Base-by-base conservation (phyloP, 1,140 invertebrate species). In the Hylaeus volcanicus region DNA sequence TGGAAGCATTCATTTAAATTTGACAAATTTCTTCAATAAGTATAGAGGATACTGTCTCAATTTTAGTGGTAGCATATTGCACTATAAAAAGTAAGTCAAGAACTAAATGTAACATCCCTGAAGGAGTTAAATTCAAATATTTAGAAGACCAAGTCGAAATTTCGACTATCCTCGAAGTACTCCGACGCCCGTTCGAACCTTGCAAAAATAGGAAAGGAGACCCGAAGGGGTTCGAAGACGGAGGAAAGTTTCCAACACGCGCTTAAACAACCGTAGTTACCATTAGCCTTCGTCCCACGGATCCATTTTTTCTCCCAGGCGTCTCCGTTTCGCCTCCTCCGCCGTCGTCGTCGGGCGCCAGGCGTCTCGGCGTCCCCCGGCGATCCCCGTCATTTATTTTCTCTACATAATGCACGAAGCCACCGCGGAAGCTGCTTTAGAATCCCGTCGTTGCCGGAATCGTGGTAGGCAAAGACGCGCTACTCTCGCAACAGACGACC, bases 311-410 rank as follows among this genome's bases (percentile, higher is more conserved):
- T 45, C n/a, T 12, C 26, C 14, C 41, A 11, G 6, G 6, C 64
- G 45, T 48, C 41, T 48, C 15, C 2, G 37, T 39, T 8, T 26
- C 55, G 60, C 15, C 45, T 51, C 69, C 51, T 56, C 56, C 51
- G 74, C 72, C 66, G 80, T 81, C 79, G 53, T 63, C 68, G 55
- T 45, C 26, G 26, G 91, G 91, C 92, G 91, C 92, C 92, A 91
- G 89, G 84, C 91, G 85, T 89, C 89, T 73, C 69, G 92, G 88
- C 91, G 90, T 90, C 91, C 74, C 79, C 72, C 71, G 73, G 51
- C 45, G 43, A 79, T 79, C 85, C 83, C 85, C 85, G 82, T 89
- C 86, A 87, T 92, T 89, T 90, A 91, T 91, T 89, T 88, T 87
- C 81, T 81, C 86, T 89, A 86, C 82, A 87, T 88, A 89, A 89